Conservation (phyloP, 1,140 invertebrate species). For the Paraescarpia echinospica region DNA sequence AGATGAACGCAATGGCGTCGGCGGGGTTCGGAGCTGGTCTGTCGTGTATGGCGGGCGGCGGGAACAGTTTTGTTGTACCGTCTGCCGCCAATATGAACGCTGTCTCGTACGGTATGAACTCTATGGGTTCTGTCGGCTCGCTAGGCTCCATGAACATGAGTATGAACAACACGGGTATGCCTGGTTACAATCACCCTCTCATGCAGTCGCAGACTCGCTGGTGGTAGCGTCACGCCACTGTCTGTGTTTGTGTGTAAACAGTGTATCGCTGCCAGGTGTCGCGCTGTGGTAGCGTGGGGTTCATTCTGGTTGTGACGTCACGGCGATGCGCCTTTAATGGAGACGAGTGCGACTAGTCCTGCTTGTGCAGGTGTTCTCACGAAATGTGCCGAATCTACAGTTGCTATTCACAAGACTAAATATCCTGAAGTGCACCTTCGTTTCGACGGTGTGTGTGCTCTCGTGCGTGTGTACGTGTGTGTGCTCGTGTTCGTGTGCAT, state of each 20-base stretch:
- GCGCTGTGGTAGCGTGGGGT: not conserved
- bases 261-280: not conserved
- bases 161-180: slow-evolving; percentile 8
- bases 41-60: slow-evolving; percentile 8
- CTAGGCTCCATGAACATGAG: slow-evolving; percentile 11
- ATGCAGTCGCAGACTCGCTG: slow-evolving; percentile 8
- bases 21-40: not conserved
- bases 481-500: not conserved
- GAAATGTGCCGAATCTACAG: not conserved
- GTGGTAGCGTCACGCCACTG: not conserved
- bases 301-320: too few species aligned
- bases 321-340: not conserved
- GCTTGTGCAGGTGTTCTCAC: not conserved
- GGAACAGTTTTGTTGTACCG: not conserved
- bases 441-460: not conserved
- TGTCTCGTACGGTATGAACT: not conserved
- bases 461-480: not conserved
- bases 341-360: not conserved
- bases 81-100: not conserved
- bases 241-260: not conserved
- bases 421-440: not conserved
- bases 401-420: not conserved
- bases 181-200: slow-evolving; percentile 6
- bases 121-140: not conserved
- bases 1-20: not conserved